These are phyloP conservation scores for Dilophus febrilis DNA, from an alignment of 2,888 invertebrate species.

Conservation along the genomic window DNA sequence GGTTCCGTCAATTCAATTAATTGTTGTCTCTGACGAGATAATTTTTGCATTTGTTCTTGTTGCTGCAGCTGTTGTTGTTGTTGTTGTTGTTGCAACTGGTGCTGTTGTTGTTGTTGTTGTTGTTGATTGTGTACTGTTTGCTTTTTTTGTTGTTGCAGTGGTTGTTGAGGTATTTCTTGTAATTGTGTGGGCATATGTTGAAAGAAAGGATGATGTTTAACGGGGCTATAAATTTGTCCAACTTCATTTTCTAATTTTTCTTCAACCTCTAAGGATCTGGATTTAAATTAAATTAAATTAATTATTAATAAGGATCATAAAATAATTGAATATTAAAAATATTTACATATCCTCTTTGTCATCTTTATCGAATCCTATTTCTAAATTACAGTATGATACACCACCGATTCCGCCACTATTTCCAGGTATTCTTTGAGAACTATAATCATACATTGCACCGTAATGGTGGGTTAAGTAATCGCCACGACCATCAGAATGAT, in stretches of 20 bases:
- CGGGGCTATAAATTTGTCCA: slow-evolving; percentile 15
- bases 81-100: slow-evolving; percentile 9
- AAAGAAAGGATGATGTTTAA: slow-evolving; percentile 14
- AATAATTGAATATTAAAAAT: slow-evolving; percentile 2
- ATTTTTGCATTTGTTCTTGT: slow-evolving; percentile 7
- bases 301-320: no score
- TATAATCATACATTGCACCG: slow-evolving; percentile 22
- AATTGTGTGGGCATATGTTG: slow-evolving; percentile 12
- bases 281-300: no score
- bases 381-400: slow-evolving; percentile 42
- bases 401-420: slow-evolving; percentile 23
- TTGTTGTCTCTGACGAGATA: neutral
- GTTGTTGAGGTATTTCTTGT: slow-evolving; percentile 15
- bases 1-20: neutral
- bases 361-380: slow-evolving; percentile 39
- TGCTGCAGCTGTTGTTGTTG: slow-evolving; percentile 17
- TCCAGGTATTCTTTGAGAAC: slow-evolving; percentile 7
- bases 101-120: slow-evolving; percentile 6
- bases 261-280: slow-evolving; percentile 32
- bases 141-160: slow-evolving; percentile 5
- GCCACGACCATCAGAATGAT: slow-evolving; percentile 46
- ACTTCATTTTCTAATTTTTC: slow-evolving; percentile 25
- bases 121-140: slow-evolving; percentile 7
- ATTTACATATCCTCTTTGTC: slow-evolving; percentile 32
- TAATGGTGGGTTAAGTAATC: slow-evolving; percentile 44